Evolutionary conservation across 2,888 invertebrate species (phyloP), one percentile per base, ranked within the genome.

Genomic region (Rhimphoctona megacephalus): DNA sequence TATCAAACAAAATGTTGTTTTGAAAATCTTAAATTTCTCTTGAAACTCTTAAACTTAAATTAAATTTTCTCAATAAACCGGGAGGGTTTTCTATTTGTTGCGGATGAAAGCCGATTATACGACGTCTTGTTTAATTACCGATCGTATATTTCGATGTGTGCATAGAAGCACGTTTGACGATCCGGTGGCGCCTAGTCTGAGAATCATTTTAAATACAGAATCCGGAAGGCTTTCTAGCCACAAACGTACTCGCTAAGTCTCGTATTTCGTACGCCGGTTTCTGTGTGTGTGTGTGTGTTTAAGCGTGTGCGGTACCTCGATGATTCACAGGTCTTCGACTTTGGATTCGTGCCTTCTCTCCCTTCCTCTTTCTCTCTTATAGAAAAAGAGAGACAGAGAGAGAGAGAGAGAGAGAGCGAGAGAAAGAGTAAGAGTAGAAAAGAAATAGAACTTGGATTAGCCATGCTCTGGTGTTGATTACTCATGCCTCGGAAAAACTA

Each of bases 321-420:
- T 88, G 89, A 89, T 87, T 89, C 88, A 87, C 46, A 46, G 77
- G 77, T 86, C 83, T 81, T 83, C 83, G 81, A 81, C 81, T 83
- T 83, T 57, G 64, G 80, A 84, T 85, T 87, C 88, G 88, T 86
- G 85, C 81, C 80, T 73, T 52, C 70, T 79, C 66, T 57, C 57
- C 57, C 39, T 81, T 73, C 33, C 57, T 73, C 73, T 73, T 14
- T 73, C 39, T 67, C 39, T 52, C 52, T 39, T 22, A n/a, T 52
- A n/a, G 52, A 39, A n/a, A 67, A 70, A n/a, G 69, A 11, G 77
- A 19, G 43, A 43, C 6, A 22, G 25, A 17, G 64, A 22, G 49
- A 54, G 30, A 54, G 64, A 52, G 73, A 9, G 77, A n/a, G 39
- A 39, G 11, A n/a, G 33, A 14, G 61, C 22, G 54, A 52, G 43